Conservation (phyloP, 2,888 invertebrate species). For the Bombylius discolor region DNA sequence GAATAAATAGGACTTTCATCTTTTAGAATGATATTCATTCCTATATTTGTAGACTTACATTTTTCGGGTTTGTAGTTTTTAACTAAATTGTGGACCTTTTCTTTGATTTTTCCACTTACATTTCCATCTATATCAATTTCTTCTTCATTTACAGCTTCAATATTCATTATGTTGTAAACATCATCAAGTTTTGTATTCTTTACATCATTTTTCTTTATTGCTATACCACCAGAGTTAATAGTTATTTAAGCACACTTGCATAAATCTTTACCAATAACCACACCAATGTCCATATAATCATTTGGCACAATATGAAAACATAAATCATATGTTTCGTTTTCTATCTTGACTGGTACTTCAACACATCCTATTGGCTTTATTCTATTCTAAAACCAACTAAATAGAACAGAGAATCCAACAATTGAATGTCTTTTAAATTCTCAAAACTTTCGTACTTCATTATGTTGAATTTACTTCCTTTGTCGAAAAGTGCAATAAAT, state of each 20-base stretch:
- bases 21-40: slow-evolving; percentile 19
- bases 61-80: neutral
- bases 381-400: neutral
- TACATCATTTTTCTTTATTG: neutral
- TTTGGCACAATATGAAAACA: neutral
- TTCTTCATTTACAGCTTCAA: too few relatives aligned
- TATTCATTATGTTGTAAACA: too few relatives aligned
- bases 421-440: neutral
- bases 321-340: slow-evolving; percentile 1
- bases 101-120: neutral
- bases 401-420: neutral
- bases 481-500: neutral
- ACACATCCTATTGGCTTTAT: slow-evolving; percentile 2
- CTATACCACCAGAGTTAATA: neutral
- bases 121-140: too few relatives aligned
- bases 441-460: neutral
- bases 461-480: neutral
- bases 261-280: neutral
- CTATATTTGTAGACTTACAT: neutral
- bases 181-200: neutral
- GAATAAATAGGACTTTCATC: slow-evolving; percentile 21
- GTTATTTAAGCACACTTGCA: neutral
- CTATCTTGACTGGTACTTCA: slow-evolving; percentile 1
- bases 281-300: neutral
- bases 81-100: neutral